Conservation (phyloP, 2,113 vertebrate species). For the Vicugna pacos region DNA sequence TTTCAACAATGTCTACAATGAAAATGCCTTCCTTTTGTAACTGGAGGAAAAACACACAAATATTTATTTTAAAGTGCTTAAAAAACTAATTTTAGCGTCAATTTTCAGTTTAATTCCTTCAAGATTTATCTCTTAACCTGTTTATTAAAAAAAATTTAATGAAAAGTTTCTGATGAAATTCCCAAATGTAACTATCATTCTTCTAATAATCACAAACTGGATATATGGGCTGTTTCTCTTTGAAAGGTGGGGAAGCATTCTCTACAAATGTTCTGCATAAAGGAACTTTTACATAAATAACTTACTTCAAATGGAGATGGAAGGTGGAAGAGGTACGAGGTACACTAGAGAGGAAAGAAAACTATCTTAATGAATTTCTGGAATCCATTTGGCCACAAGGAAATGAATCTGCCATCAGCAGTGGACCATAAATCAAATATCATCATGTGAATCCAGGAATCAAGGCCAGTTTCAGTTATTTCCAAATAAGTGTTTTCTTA, state of each 20-base stretch:
- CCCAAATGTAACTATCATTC: neutral
- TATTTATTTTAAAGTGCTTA: slow-evolving; percentile 46
- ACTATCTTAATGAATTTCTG: slow-evolving; percentile 45
- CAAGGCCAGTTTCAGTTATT: slow-evolving; percentile 74
- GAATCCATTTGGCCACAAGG: slow-evolving; percentile 57
- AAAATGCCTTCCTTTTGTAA: slow-evolving; percentile 21
- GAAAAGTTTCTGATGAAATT: slow-evolving; percentile 52
- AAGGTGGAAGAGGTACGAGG: neutral
- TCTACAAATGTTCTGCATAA: slow-evolving; percentile 26
- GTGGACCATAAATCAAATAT: slow-evolving; percentile 65
- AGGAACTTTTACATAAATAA: slow-evolving; percentile 39
- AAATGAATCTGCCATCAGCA: slow-evolving; percentile 55
- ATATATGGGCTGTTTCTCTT: slow-evolving; percentile 29
- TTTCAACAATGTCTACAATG: slow-evolving; percentile 48
- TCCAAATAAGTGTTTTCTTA: slow-evolving; percentile 80
- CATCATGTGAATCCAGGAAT: slow-evolving; percentile 66
- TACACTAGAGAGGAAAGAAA: slow-evolving; percentile 36
- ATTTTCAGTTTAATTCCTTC: slow-evolving; percentile 43
- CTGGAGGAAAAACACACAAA: neutral
- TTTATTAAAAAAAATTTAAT: neutral
- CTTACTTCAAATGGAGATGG: neutral
- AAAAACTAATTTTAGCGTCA: slow-evolving; percentile 37
- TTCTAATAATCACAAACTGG: slow-evolving; percentile 48
- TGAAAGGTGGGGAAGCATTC: neutral
- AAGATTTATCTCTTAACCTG: slow-evolving; percentile 27